A percentile compares a stretch with the other conserved stretches of the same genome.
Evolutionary conservation across 2,113 vertebrate species (phyloP).

Genomic region (Mirza zaza): DNA sequence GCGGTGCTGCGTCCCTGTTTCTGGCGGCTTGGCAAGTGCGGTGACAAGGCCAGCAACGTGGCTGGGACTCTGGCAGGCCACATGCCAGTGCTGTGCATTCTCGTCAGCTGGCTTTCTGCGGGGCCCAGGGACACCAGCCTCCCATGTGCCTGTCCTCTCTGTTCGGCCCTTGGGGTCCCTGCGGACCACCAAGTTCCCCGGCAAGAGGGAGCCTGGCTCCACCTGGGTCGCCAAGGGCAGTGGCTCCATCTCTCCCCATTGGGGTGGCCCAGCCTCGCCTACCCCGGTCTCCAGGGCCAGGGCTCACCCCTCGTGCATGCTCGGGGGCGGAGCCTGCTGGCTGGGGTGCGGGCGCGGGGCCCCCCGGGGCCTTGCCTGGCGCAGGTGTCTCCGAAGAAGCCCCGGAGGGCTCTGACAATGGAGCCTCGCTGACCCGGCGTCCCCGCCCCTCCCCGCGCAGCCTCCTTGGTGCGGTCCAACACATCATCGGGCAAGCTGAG

Average conservation of each 20-base stretch:
- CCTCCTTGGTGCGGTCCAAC: slow-evolving; percentile 87
- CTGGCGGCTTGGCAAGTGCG: not conserved
- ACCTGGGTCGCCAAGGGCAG: accelerated
- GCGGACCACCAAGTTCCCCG: not conserved
- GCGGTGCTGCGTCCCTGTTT: not conserved
- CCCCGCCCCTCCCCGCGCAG: slow-evolving; percentile 62
- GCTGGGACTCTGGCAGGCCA: not conserved
- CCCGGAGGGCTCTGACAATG: not conserved
- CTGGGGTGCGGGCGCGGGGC: not conserved
- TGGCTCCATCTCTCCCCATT: not conserved
- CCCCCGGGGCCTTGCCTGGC: not conserved
- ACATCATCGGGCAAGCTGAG: slow-evolving; percentile 90
- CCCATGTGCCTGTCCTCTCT: not conserved
- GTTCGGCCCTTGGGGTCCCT: accelerated
- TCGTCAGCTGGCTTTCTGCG: not conserved
- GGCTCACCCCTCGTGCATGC: no score
- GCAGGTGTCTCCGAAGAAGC: not conserved
- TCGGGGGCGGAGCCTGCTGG: not conserved
- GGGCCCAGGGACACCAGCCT: not conserved
- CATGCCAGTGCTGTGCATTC: no score
- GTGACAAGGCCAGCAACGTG: not conserved
- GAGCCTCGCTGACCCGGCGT: not conserved
- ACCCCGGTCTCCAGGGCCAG: accelerated
- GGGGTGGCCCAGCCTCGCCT: not conserved
- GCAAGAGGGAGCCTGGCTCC: not conserved